Base-by-base conservation (phyloP, 1,140 invertebrate genomes). In the Aleiodes sp. region DNA sequence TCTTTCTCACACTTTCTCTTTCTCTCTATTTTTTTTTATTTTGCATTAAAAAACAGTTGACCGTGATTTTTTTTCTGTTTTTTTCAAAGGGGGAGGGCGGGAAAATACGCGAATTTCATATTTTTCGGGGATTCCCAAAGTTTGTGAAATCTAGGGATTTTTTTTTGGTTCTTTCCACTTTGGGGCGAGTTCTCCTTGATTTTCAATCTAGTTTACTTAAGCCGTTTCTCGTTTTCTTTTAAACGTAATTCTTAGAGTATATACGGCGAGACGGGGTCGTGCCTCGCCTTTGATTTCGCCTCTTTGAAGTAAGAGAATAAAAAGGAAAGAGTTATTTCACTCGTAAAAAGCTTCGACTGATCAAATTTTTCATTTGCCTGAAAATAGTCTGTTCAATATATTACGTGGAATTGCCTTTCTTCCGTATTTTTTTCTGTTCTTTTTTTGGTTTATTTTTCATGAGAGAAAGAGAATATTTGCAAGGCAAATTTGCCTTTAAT, bases 1-100 rank as follows among this genome's bases (percentile, higher is more conserved):
- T n/a, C n/a, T n/a, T n/a, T n/a, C n/a, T 80, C 71, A 78, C 63
- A 79, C 37, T 80, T 41, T 70, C 16, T 66, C 69, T 68, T 43
- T 60, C 41, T 70, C 29, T 70, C 52, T 74, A n/a, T 65, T 14
- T 71, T 46, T 41, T 33, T 41, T 52, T 74, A 14, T 6, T 59
- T 31, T 59, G 12, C 2, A 1, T 33, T 33, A 33, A 33, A 33
- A 1, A 8, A 33, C 28, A 59, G 29, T 29, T 31, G 10, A 9
- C 28, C 19, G 9, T 29, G 2, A 2, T 59, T 31, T 29, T 14
- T 41, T 8, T 3, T 6, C n/a, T 41, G 3, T 41, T 41, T 3
- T 3, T 41, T 14, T 8, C 14, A 14, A 41, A 14, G n/a, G 3
- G 6, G 39, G 9, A n/a, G n/a, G 39, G 4, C 6, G 39, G 14